Evolutionary conservation across 1,140 invertebrate species (phyloP).

Genomic region (Drosophila ironensis): DNA sequence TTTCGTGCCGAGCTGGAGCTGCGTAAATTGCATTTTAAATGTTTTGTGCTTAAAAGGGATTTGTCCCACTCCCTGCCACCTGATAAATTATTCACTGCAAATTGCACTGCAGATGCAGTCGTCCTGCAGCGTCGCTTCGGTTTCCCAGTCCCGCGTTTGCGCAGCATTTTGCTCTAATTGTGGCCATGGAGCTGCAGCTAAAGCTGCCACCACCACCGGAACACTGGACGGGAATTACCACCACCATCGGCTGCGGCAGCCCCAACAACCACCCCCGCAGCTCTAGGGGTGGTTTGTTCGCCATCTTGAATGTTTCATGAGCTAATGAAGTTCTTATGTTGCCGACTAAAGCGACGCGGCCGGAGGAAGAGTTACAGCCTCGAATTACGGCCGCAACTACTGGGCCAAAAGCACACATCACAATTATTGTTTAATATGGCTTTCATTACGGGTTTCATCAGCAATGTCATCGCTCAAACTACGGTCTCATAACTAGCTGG

Average conservation of each 20-base stretch:
- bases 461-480: constrained; percentile 77
- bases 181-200: constrained; percentile 31
- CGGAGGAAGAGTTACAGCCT: constrained; percentile 8
- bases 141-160: constrained; percentile 47
- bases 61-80: constrained; percentile 18
- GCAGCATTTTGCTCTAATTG: constrained; percentile 77
- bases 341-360: constrained; percentile 33
- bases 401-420: constrained; percentile 51
- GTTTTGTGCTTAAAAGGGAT: constrained; percentile 67
- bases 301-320: constrained; percentile 81
- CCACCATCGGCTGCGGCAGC: neutral
- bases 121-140: neutral
- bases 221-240: constrained; percentile 15
- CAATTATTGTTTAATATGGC: constrained; percentile 65
- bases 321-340: constrained; percentile 76
- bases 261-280: constrained; percentile 10
- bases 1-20: constrained; percentile 44
- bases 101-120: constrained; percentile 47
- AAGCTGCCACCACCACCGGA: neutral
- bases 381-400: constrained; percentile 45
- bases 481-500: constrained; percentile 49
- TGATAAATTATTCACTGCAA: constrained; percentile 55
- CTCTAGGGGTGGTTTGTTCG: constrained; percentile 51
- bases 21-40: constrained; percentile 74
- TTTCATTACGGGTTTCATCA: constrained; percentile 78